Evolutionary conservation across 2,888 invertebrate genomes (phyloP), one percentile per base, ranked within the genome.

Genomic region (Perithous albicinctus): DNA sequence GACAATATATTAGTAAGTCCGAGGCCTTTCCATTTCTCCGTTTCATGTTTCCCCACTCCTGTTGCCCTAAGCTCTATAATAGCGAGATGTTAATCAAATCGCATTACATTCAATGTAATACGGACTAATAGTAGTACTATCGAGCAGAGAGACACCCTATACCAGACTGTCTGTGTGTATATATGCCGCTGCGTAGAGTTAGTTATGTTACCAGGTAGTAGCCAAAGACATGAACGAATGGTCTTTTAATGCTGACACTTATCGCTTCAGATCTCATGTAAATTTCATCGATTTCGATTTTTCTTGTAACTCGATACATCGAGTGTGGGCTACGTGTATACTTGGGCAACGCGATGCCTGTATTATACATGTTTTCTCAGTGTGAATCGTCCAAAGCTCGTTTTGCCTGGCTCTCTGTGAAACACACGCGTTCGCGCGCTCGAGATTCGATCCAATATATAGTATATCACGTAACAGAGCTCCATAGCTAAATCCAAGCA

Each of bases 211-310:
- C 81, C 81, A 82, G 74, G 77, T 77, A 81, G 77, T 81, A 77
- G 77, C 77, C 66, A 43, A 23, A 46, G 77, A 81, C 73, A 77
- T 20, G 78, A 82, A 78, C 74, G 74, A 82, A 82, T 82, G 81
- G 78, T 75, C 81, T 81, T 74, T 81, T 81, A 81, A 81, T 81
- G 74, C 78, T 64, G 81, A 78, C 78, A 81, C 81, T 81, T 81
- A 81, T 81, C 81, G 81, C 63, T 69, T 63, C 54, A 35, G 78
- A 81, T 81, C 81, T 81, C 81, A 81, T 74, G 78, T 81, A 81
- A 81, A 81, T 81, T 81, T 81, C 77, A 81, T 81, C 78, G 81
- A 81, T 74, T 81, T 74, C 73, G 32, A 74, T 51, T 63, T 81
- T 81, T 73, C 54, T 32, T 32, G 48, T 61, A 46, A 29, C 51